Base-by-base conservation (phyloP, 2,888 invertebrate species). In the Physocephala rufipes region DNA sequence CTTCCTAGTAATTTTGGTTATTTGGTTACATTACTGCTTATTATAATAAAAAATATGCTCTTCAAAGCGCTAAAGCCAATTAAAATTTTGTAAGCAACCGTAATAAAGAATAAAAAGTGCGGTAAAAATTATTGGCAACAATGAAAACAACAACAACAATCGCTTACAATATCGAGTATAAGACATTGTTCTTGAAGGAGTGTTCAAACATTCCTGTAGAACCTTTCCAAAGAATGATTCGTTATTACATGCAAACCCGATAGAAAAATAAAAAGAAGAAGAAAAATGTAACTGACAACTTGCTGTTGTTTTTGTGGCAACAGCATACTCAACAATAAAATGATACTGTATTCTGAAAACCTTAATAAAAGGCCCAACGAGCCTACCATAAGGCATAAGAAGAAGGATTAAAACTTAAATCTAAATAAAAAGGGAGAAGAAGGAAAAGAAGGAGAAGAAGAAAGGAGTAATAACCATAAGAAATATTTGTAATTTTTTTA, bases 391-490 rank as follows among this genome's bases (percentile, higher is more conserved):
- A 51, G 15, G 3, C n/a, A 51, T 9, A 36, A 4, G 4, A 36
- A 36, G 36, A 36, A 36, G 9, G 9, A 36, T 7, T 36, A 36
- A n/a, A 59, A 28, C 24, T 19, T 19, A 24, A 16, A 28, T 28
- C 30, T 61, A 36, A 61, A 61, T 28, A 28, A 28, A 19, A n/a
- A 19, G 15, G 19, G 9, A 36, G 55, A 21, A 51, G 13, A 21
- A 21, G 53, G 43, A 66, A 55, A 55, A 43, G 21, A 53, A 66
- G 53, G 43, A 66, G 30, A 30, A n/a, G 28, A 24, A 26, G 9
- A 36, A 66, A 21, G 55, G 13, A 21, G 19, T 53, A 55, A 66
- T 66, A 55, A 43, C 36, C 66, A 66, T 66, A 55, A 66, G 30
- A 30, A 30, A 24, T 30, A 19, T 53, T 30, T 4, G 30, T 61